These are phyloP conservation scores for Ophthalmolycus amberensis DNA, from an alignment of 2,113 vertebrate genomes.

Conservation along the genomic window DNA sequence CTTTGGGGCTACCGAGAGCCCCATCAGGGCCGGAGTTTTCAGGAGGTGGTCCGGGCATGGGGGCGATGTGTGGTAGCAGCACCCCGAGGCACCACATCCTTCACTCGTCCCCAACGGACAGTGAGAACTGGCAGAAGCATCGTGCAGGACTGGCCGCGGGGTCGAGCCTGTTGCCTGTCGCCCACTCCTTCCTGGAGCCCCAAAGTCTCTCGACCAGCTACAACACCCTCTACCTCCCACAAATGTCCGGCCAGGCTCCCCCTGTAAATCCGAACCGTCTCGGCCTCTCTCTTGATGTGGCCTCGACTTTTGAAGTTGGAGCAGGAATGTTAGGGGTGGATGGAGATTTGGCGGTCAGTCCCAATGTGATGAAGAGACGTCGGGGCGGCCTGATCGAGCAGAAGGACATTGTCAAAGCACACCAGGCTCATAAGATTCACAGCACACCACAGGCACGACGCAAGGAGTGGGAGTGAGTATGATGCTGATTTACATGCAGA, in stretches of 20 bases:
- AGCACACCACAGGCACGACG: constrained; percentile 96
- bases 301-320: constrained; percentile 66
- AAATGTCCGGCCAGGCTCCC: constrained; percentile 48
- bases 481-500: not conserved
- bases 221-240: constrained; percentile 84
- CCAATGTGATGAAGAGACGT: constrained; percentile 91
- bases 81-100: constrained; percentile 79
- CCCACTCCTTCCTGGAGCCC: constrained; percentile 85
- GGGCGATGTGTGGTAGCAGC: constrained; percentile 54
- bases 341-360: constrained; percentile 86
- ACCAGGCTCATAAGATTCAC: constrained; percentile 97
- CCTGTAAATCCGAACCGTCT: constrained; percentile 66
- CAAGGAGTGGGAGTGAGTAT: constrained; percentile 99
- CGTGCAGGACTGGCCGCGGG: constrained; percentile 79
- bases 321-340: constrained; percentile 74
- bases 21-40: constrained; percentile 42
- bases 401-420: constrained; percentile 95
- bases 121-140: constrained; percentile 90
- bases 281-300: constrained; percentile 80
- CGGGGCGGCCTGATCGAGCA: constrained; percentile 95
- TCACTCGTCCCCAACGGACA: constrained; percentile 79
- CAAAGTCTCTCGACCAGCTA: constrained; percentile 84
- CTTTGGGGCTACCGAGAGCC: constrained; percentile 50
- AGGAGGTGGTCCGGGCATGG: constrained; percentile 66
- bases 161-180: constrained; percentile 69